These are phyloP conservation scores for Trachelus stipa DNA, from an alignment of 2,888 invertebrate species.

Conservation along the genomic window DNA sequence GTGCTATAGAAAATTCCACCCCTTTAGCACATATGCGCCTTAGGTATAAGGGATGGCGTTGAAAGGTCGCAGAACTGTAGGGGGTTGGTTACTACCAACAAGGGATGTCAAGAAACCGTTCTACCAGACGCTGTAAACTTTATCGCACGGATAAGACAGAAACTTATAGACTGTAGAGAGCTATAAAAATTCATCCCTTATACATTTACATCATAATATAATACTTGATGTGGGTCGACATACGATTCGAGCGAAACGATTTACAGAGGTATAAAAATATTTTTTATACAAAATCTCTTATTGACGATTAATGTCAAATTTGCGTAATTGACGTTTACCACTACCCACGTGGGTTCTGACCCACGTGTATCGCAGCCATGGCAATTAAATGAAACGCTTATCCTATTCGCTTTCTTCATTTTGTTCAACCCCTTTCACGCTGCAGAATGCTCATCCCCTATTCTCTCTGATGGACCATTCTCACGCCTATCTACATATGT, in stretches of 20 bases:
- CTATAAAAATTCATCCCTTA: conserved; percentile 57
- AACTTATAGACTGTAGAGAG: conserved; percentile 52
- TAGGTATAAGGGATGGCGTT: neutral
- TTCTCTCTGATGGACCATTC: neutral
- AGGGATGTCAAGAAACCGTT: conserved; percentile 11
- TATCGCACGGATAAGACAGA: conserved; percentile 55
- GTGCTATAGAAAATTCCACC: neutral
- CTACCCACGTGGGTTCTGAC: neutral
- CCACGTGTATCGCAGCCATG: neutral
- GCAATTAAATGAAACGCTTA: neutral
- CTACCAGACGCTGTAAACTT: conserved; percentile 57
- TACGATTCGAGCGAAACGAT: neutral
- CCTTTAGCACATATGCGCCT: neutral
- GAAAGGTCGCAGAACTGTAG: neutral
- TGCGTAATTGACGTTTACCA: neutral
- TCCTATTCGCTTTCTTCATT: neutral
- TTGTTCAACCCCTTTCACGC: neutral
- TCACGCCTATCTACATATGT: neutral
- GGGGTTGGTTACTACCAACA: neutral
- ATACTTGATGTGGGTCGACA: conserved; percentile 27
- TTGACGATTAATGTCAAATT: neutral
- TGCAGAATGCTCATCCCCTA: neutral
- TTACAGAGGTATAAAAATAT: neutral
- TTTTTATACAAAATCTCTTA: neutral
- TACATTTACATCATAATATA: conserved; percentile 54